Conservation (phyloP, 2,797 vertebrate genomes). For the Microhierax caerulescens region DNA sequence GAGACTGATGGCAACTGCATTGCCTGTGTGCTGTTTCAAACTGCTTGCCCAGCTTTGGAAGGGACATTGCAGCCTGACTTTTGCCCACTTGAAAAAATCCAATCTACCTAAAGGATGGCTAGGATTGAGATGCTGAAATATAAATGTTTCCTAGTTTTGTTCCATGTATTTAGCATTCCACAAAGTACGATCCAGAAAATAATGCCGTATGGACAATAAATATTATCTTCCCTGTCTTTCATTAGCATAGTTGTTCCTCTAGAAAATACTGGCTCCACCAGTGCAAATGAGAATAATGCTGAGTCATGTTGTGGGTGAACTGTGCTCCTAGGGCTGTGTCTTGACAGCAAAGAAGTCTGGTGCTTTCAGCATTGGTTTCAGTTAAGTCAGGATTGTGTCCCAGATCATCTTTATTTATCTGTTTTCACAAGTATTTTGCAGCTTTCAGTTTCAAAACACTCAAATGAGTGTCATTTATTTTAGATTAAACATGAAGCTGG, state of each 20-base stretch:
- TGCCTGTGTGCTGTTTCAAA: not conserved
- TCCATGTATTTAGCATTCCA: not conserved
- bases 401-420: not conserved
- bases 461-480: not conserved
- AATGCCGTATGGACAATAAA: not conserved
- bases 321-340: not conserved
- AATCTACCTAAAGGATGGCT: not conserved
- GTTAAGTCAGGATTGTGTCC: not conserved
- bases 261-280: not conserved
- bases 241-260: not conserved
- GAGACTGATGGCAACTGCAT: not conserved
- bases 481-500: not conserved
- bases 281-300: not conserved
- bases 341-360: not conserved
- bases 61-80: not conserved
- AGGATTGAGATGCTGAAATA: not conserved
- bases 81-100: not conserved
- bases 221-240: not conserved
- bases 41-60: not conserved
- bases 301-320: not conserved
- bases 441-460: not conserved
- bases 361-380: not conserved
- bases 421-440: not conserved
- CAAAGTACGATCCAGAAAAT: not conserved
- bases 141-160: not conserved